Base-by-base conservation (phyloP, 2,888 invertebrate genomes). In the Osmoderma eremita region DNA sequence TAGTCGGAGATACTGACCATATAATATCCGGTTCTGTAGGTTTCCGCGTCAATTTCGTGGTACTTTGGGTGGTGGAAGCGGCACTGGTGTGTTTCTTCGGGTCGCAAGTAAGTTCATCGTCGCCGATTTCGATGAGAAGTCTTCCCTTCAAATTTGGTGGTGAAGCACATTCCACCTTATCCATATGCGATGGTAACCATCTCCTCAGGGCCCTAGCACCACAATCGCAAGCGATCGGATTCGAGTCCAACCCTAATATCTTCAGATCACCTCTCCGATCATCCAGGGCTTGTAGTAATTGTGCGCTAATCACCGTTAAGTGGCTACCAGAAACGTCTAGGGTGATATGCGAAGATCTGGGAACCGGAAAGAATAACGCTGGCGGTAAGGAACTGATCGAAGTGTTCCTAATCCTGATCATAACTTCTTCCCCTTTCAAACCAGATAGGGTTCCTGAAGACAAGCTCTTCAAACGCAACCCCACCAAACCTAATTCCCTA, bases 161-260 rank as follows among this genome's bases (percentile, higher is more conserved):
- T 0, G 87, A 86, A 1, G 86, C 83, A 76, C 95, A 95, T 30
- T 67, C 71, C 4, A 82, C 72, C 64, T 86, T 86, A 17, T 86
- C 84, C 84, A 90, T 86, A 49, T 88, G 87, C 1, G 88, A 85
- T 38, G 89, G 89, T 64, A 93, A 80, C 94, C 94, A 95, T 65
- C 92, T 85, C 71, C 93, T 87, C 30, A 95, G 83, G 1, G 93
- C 91, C 72, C 91, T 84, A 0, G 92, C 90, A 75, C 91, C 90
- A 78, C 96, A 96, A 78, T 95, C 94, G 78, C 96, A 96, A 67
- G 88, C 86, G 51, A 95, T 89, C 0, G 95, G 94, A 80, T 95
- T 94, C 2, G 88, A 87, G 53, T 88, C 88, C 42, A 95, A 83
- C 0, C 95, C 95, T 67, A 87, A 83, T 74, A 95, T 86, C 45